Base-by-base conservation (phyloP, 1,140 invertebrate species). In the Drosophila hydei region DNA sequence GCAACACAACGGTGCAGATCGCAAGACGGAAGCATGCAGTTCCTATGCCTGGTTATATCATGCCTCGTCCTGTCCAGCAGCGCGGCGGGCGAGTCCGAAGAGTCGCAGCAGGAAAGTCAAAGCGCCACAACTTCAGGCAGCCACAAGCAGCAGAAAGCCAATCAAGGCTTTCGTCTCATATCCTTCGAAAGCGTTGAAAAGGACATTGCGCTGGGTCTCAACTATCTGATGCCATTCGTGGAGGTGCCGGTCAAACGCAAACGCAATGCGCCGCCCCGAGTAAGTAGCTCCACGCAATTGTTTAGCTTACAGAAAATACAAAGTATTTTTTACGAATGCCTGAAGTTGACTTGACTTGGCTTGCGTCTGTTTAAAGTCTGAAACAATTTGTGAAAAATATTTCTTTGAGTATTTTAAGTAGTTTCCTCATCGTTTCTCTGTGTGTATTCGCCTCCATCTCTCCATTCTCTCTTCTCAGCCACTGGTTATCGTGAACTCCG, bases 171-270 rank as follows among this genome's bases (percentile, higher is more conserved):
- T 0, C 75, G 67, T 3, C 42, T 91, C 7, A 51, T 91, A 50
- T 77, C 85, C 48, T 89, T 91, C 30, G 80, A 89, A 21, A 36
- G 81, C 0, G 62, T 89, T 18, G 85, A 75, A 12, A 78, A 79
- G n/a, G 12, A 84, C 16, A 71, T 91, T 14, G 72, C 74, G 1
- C 7, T 91, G 27, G 89, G 89, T 3, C 33, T 91, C 43, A 80
- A 91, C 55, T 87, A 84, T 38, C 33, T 89, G 21, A 14, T 91
- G 62, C 89, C 89, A 2, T 91, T 91, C 12, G n/a, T 91, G 1
- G 75, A 87, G 48, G 77, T 91, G 59, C 89, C 89, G 8, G 47
- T 89, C 14, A 84, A 81, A 11, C 73, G 79, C 0, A 80, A 79
- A 9, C 54, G 75, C 1, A 71, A 79, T 30, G 83, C 62, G 9